Evolutionary conservation across 2,113 vertebrate genomes (phyloP), one percentile per base, ranked within the genome.

Genomic region (Dicentrarchus labrax): DNA sequence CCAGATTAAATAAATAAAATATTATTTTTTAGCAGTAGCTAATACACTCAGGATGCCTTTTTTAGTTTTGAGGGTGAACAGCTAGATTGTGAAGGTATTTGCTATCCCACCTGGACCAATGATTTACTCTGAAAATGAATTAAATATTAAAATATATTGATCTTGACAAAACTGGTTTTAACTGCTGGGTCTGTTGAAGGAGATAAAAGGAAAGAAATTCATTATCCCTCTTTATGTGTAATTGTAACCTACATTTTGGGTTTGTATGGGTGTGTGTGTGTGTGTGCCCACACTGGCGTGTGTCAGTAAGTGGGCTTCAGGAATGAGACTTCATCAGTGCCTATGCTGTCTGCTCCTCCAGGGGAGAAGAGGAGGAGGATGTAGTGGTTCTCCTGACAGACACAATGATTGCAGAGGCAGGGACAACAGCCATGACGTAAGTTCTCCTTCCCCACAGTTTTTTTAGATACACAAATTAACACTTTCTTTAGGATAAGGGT

Each of bases 381-480:
- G 73, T 36, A 6, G 64, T 38, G 50, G 48, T 72, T 85, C 69
- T 82, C 82, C 76, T 88, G 83, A 90, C 68, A 69, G 59, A 83
- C 84, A 71, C 41, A 30, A 11, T 78, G 80, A 84, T 83, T 88
- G 75, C 90, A 84, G 81, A 80, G 91, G 71, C 85, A 81, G 51
- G 41, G 77, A 74, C 51, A 77, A 24, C 59, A 64, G 85, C 83
- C 41, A 1, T 93, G 92, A 94, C 89, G 92, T 80, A 86, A 76
- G 88, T 86, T 78, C 80, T 76, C 67, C 68, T 83, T 84, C 76
- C 57, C 80, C 50, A 5, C 50, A 3, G 60, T 72, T 64, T 73
- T 79, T 87, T 64, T 69, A 77, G 73, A 61, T 24, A 39, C 77
- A 68, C 57, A 80, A 78, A 82, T 87, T 48, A 85, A 86, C 72